Percentiles rank a stretch among this genome's conserved stretches.
These are phyloP conservation scores for Vesta saturnalis DNA, from an alignment of 2,888 invertebrate genomes.

Conservation along the genomic window DNA sequence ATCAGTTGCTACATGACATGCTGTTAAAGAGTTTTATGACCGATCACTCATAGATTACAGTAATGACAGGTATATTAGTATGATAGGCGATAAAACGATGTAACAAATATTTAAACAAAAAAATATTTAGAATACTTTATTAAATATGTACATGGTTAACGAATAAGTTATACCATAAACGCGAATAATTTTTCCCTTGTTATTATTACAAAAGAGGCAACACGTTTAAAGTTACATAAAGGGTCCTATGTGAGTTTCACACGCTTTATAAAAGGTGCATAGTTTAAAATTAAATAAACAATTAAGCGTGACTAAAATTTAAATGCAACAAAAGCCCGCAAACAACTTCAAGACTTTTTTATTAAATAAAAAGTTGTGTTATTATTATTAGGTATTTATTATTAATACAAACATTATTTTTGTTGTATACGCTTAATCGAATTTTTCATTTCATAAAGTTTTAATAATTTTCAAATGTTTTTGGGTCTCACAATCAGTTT, in stretches of 20 bases:
- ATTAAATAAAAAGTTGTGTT: not conserved
- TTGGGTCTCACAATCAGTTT: no score
- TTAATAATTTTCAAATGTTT: no score
- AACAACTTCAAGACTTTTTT: no score
- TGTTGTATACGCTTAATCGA: no score
- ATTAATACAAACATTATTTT: no score
- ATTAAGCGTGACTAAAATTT: not conserved
- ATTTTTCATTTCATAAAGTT: no score
- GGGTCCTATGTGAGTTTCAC: not conserved
- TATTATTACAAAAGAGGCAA: not conserved
- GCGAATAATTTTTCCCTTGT: not conserved
- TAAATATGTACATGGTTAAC: no score
- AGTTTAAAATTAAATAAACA: not conserved
- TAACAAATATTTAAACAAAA: no score
- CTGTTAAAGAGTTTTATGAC: not conserved
- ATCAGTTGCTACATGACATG: not conserved
- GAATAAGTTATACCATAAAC: not conserved
- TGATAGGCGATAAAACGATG: conserved; percentile 3
- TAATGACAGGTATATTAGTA: conserved; percentile 3
- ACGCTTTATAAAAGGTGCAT: not conserved
- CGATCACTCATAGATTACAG: not conserved
- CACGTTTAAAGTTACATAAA: not conserved
- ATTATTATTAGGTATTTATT: no score
- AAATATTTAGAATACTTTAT: no score
- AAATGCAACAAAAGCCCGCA: no score